phyloP scores from a whole-genome alignment of 2,113 vertebrate species.

The Erythrocebus patas region DNA sequence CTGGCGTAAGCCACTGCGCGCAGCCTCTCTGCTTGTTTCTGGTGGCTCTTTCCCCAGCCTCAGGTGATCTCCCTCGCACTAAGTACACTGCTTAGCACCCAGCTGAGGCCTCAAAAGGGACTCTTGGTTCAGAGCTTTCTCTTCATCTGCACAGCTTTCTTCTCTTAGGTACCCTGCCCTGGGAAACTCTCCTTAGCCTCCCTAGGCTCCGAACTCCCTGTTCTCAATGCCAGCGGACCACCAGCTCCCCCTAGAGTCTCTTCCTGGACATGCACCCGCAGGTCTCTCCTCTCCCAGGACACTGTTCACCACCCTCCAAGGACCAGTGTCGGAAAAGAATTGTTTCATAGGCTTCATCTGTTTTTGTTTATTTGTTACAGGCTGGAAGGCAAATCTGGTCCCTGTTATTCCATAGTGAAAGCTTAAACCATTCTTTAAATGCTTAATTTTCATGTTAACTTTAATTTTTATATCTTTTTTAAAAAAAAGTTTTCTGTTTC shows the following conservation, averaged over 20 bases:
- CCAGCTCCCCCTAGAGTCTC: not conserved
- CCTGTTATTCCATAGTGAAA: not conserved
- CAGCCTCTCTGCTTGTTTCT: not conserved
- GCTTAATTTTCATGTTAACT: not conserved
- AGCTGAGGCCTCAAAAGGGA: not conserved
- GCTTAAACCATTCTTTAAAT: not conserved
- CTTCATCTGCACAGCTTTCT: not conserved
- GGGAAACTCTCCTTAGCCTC: not conserved
- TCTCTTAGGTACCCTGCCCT: not conserved
- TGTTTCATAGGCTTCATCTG: not conserved
- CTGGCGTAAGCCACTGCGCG: too few relatives aligned
- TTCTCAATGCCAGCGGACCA: not conserved
- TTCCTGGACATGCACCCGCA: not conserved
- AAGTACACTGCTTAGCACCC: not conserved
- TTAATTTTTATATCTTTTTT: not conserved
- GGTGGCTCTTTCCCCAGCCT: not conserved
- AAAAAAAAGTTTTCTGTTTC: not conserved
- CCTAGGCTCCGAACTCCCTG: not conserved
- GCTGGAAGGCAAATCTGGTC: not conserved
- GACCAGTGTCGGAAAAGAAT: not conserved
- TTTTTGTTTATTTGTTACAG: not conserved
- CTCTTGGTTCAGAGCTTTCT: not conserved
- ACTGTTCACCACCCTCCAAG: not conserved
- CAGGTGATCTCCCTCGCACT: not conserved
- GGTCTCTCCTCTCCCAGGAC: not conserved